These are phyloP conservation scores for Florisuga fusca DNA, from an alignment of 2,797 vertebrate genomes.

Conservation along the genomic window DNA sequence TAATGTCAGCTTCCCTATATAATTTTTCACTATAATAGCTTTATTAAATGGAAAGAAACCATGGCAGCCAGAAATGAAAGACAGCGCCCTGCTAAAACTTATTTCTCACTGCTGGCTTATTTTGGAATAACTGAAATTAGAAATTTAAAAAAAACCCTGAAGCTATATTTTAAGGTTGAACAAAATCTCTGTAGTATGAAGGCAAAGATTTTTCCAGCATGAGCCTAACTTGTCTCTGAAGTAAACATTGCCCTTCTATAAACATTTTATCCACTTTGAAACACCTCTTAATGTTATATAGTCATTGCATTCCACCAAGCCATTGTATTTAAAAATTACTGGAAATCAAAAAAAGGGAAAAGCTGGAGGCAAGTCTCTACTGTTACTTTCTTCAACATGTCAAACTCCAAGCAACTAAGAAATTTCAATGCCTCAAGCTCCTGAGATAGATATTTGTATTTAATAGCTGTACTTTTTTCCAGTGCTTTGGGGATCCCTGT, in stretches of 20 bases:
- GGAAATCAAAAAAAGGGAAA: background rate
- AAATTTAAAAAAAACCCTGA: background rate
- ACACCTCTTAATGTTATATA: background rate
- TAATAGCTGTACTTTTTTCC: background rate
- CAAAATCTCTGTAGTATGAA: background rate
- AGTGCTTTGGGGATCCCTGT: rapidly evolving
- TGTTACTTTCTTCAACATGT: background rate
- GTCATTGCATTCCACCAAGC: background rate
- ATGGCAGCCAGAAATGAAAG: background rate
- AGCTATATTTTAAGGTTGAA: background rate
- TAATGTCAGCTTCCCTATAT: background rate
- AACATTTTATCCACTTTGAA: background rate
- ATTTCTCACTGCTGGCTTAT: background rate
- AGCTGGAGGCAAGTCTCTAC: rapidly evolving
- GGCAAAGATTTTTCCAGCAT: background rate
- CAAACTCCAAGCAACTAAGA: background rate
- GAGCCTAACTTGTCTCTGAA: background rate
- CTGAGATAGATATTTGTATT: background rate
- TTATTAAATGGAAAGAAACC: background rate
- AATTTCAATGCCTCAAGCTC: background rate
- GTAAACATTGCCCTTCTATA: background rate
- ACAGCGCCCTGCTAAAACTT: background rate
- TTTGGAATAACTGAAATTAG: background rate
- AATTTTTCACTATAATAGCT: background rate
- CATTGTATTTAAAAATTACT: rapidly evolving